These are phyloP conservation scores for Candidula unifasciata DNA, from an alignment of 2,888 invertebrate genomes.

Conservation along the genomic window DNA sequence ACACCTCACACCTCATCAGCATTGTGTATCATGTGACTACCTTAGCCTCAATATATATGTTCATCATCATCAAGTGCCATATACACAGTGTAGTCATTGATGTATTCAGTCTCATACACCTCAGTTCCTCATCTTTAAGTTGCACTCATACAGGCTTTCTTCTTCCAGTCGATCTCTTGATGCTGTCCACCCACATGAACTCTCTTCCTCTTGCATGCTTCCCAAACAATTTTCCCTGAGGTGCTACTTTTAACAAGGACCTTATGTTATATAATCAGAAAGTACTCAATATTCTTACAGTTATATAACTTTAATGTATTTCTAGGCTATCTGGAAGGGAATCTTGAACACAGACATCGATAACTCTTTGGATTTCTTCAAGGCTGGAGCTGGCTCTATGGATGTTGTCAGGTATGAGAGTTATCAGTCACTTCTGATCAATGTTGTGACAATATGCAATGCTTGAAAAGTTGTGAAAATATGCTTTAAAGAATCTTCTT, in stretches of 20 bases:
- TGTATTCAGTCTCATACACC: too few species aligned
- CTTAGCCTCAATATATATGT: too few species aligned
- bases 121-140: too few species aligned
- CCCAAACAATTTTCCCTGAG: neutral
- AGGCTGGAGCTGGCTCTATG: constrained; percentile 97
- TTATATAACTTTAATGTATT: neutral
- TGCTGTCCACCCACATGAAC: neutral
- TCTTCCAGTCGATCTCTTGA: neutral
- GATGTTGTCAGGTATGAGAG: constrained; percentile 87
- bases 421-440: neutral
- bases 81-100: too few species aligned
- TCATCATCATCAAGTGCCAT: too few species aligned
- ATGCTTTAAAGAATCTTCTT: neutral
- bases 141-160: neutral
- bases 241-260: too few species aligned
- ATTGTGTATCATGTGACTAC: too few species aligned
- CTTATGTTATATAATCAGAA: too few species aligned
- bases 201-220: neutral
- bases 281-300: neutral
- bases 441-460: neutral
- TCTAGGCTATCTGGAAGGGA: constrained; percentile 87
- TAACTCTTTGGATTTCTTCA: constrained; percentile 92
- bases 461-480: too few species aligned
- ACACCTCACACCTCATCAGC: too few species aligned
- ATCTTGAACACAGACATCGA: constrained; percentile 86